These are phyloP conservation scores for Thera britannica DNA, from an alignment of 2,888 invertebrate species.

Conservation along the genomic window DNA sequence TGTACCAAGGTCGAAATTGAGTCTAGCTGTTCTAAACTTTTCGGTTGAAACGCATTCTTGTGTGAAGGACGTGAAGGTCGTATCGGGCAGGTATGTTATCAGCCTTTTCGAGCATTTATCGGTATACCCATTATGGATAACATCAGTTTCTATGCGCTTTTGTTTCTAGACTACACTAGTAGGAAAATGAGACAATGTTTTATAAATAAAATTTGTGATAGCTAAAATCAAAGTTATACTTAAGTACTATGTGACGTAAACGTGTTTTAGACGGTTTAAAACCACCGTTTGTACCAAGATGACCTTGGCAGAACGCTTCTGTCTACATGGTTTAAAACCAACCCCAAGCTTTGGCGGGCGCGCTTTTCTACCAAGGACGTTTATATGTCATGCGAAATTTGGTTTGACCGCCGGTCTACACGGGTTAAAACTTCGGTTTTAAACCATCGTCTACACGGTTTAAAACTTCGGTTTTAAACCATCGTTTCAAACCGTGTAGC, in stretches of 20 bases:
- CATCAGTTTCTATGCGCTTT: slow-evolving; percentile 36
- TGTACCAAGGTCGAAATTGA: slow-evolving; percentile 4
- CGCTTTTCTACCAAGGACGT: too few relatives aligned
- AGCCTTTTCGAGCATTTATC: slow-evolving; percentile 43
- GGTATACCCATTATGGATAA: slow-evolving; percentile 45
- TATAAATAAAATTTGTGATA: background rate
- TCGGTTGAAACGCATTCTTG: slow-evolving; percentile 35
- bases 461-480: too few relatives aligned
- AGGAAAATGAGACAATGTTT: background rate
- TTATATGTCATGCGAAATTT: too few relatives aligned
- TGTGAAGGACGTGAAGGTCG: slow-evolving; percentile 56
- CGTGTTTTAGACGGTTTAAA: too few relatives aligned
- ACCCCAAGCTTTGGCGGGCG: too few relatives aligned
- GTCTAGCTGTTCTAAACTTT: slow-evolving; percentile 9
- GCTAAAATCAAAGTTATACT: background rate
- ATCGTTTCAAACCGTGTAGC: too few relatives aligned
- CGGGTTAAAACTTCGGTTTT: too few relatives aligned
- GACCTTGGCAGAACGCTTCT: too few relatives aligned
- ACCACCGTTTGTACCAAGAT: too few relatives aligned
- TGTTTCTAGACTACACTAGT: slow-evolving; percentile 4
- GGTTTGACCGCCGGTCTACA: too few relatives aligned
- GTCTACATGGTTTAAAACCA: too few relatives aligned
- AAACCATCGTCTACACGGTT: too few relatives aligned
- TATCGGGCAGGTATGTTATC: slow-evolving; percentile 53
- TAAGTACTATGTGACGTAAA: background rate